Conservation (phyloP, 2,888 invertebrate species). For the Iselma pallidipennis region DNA sequence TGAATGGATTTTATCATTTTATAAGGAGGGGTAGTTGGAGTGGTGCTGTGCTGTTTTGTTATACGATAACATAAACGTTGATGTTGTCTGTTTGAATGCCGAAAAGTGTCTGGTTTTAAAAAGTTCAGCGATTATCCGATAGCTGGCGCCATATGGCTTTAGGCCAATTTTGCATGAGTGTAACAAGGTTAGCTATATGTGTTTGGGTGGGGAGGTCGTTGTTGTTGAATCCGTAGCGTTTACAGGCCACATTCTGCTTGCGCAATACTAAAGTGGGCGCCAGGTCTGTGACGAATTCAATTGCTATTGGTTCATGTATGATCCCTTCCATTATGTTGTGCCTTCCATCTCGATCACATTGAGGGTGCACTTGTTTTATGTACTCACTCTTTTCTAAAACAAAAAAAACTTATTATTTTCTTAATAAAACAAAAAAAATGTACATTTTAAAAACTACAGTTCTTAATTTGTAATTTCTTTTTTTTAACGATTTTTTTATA, state of each 20-base stretch:
- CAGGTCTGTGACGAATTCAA: conserved; percentile 62
- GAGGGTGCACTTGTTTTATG: conserved; percentile 12
- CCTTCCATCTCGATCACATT: conserved; percentile 24
- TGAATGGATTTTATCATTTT: conserved; percentile 51
- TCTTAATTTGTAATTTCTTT: too few relatives aligned
- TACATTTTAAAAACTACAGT: not conserved
- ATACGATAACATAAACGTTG: conserved; percentile 46
- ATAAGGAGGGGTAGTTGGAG: not conserved
- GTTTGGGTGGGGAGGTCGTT: conserved; percentile 42
- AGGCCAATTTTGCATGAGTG: conserved; percentile 33
- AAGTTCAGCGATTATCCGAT: conserved; percentile 54
- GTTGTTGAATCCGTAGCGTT: conserved; percentile 44
- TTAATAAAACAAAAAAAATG: not conserved
- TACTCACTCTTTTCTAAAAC: not conserved
- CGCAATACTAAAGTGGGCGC: conserved; percentile 56
- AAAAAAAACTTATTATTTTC: too few relatives aligned
- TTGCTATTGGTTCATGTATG: conserved; percentile 64
- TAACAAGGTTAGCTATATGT: conserved; percentile 38
- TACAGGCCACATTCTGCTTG: conserved; percentile 54
- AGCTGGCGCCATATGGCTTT: conserved; percentile 57
- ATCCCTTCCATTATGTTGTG: conserved; percentile 51
- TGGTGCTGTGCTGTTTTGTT: conserved; percentile 31
- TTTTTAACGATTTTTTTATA: not conserved
- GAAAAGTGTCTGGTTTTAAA: conserved; percentile 57
- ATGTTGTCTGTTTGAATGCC: conserved; percentile 62